Conservation (phyloP, 53 echinoderm and acorn worm species). For the Paracentrotus lividus region DNA sequence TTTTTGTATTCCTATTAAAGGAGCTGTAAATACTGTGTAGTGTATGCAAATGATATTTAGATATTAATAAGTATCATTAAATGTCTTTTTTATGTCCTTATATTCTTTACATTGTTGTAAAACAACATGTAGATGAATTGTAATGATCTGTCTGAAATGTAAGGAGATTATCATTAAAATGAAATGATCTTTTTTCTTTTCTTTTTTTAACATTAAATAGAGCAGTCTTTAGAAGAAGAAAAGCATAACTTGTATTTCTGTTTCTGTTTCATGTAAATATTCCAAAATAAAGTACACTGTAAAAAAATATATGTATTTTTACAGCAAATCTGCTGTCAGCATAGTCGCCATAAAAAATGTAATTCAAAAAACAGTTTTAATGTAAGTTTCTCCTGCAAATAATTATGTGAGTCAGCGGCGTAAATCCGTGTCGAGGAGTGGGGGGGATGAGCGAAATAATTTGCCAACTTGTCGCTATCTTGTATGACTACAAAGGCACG, state of each 20-base stretch:
- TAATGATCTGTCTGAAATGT: neutral
- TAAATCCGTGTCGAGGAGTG: no score
- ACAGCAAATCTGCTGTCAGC: no score
- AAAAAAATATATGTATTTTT: no score
- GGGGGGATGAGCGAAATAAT: no score
- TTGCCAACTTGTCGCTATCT: no score
- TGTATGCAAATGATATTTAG: neutral
- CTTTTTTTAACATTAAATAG: neutral
- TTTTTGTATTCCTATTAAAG: neutral
- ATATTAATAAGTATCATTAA: neutral
- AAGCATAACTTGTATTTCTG: neutral
- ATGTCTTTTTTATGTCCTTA: neutral
- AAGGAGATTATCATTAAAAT: neutral
- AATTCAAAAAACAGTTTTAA: no score
- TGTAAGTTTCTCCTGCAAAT: no score
- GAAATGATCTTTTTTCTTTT: neutral
- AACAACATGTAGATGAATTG: neutral
- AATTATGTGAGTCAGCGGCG: no score
- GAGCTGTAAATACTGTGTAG: neutral
- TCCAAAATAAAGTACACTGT: no score
- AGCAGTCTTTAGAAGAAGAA: neutral
- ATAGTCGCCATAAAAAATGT: no score
- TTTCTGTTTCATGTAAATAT: neutral
- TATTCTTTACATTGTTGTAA: neutral
- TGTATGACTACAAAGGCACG: no score